Evolutionary conservation across 1,140 invertebrate species (phyloP), one percentile per base, ranked within the genome.

Genomic region (Microvelia longipes): DNA sequence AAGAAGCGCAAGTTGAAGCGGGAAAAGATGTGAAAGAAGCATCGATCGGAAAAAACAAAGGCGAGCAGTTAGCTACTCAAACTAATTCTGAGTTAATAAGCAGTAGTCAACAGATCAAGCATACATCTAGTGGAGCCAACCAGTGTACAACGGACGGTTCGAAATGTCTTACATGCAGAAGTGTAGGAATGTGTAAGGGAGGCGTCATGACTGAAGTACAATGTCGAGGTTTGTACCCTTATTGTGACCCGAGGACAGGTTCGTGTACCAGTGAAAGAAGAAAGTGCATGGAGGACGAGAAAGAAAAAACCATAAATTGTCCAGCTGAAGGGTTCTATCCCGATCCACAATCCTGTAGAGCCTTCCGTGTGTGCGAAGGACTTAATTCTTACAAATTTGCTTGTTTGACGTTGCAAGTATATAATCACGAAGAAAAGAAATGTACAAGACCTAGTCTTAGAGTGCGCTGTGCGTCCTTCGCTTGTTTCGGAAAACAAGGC

Each of bases 401-500:
- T 15, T 64, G 62, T 64, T 64, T 24, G 24, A 5, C 15, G 24
- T 24, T 64, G 2, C 62, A 64, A 26, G 24, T 64, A 14, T 64
- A 64, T 25, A 24, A 64, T 64, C 62, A 15, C 15, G 25, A 24
- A 64, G 62, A 64, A 64, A 64, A 64, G 62, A 64, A 64, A 25
- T 64, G 62, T 26, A 24, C 62, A 13, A 5, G 62, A 24, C 62
- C 62, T 5, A 64, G 62, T 26, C 24, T 64, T 64, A 5, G 24
- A 24, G 25, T 26, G 11, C 11, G 62, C 2, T 64, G 62, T 25
- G 5, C 15, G 5, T 24, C 62, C 5, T 64, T 64, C 25, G 15
- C 62, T 64, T 64, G 62, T 25, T 64, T 64, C 25, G 62, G 62
- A 11, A 64, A 64, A 25, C 62, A 64, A 64, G 62, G 62, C 5